A percentile compares a stretch with the other conserved stretches of the same genome.
Evolutionary conservation across 1,140 invertebrate genomes (phyloP).

Genomic region (Penaeus vannamei): DNA sequence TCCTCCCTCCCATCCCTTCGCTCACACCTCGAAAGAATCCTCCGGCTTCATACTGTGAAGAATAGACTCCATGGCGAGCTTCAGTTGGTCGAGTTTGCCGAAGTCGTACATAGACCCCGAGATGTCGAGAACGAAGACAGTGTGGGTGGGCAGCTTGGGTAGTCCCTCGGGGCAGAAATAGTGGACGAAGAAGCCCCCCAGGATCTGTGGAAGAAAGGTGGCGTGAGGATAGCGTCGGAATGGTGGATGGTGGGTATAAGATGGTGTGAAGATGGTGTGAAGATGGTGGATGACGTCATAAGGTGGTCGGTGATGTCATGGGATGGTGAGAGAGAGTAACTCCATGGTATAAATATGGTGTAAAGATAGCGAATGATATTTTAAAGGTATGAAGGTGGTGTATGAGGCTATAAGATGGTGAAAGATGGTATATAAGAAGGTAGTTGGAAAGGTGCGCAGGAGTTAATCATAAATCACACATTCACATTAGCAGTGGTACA

Average conservation of each 20-base stretch:
- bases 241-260: background rate
- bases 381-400: no score
- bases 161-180: slow-evolving; percentile 80
- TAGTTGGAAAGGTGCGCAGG: no score
- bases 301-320: no score
- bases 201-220: slow-evolving; percentile 74
- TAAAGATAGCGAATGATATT: no score
- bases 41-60: slow-evolving; percentile 76
- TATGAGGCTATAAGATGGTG: no score
- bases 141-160: slow-evolving; percentile 78
- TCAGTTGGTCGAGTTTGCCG: slow-evolving; percentile 78
- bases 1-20: background rate
- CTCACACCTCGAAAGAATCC: slow-evolving; percentile 77
- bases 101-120: slow-evolving; percentile 80
- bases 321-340: no score
- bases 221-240: background rate
- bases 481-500: no score
- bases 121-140: slow-evolving; percentile 81
- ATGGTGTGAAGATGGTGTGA: no score
- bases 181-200: slow-evolving; percentile 84
- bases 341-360: no score
- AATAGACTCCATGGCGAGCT: slow-evolving; percentile 80
- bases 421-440: no score
- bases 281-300: no score
- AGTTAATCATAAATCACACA: no score